Percentiles rank a stretch among this genome's conserved stretches.
phyloP scores from a whole-genome alignment of 37 sponge, comb jelly and placozoan species.

The Bolinopsis microptera region DNA sequence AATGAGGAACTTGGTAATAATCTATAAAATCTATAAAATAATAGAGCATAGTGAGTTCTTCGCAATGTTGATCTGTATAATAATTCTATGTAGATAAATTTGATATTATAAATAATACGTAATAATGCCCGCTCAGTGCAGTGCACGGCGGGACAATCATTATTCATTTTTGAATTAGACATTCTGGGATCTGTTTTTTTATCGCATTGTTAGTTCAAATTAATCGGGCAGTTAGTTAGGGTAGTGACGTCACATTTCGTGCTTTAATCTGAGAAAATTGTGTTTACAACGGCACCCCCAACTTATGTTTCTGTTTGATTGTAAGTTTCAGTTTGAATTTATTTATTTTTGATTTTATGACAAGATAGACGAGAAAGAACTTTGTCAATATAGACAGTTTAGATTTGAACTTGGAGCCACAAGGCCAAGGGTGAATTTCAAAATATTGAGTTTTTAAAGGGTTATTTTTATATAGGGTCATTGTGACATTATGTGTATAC shows the following conservation, averaged over 20 bases:
- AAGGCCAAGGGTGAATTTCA: no score
- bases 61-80: not conserved
- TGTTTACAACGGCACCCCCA: not conserved
- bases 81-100: not conserved
- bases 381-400: no score
- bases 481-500: no score
- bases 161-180: not conserved
- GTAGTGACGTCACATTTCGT: not conserved
- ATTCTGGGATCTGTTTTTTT: not conserved
- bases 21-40: no score
- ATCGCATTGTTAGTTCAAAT: not conserved
- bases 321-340: slow-evolving; percentile 28
- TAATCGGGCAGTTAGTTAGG: not conserved
- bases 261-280: not conserved
- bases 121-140: not conserved
- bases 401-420: no score
- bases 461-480: no score
- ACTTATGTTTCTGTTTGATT: slow-evolving; percentile 19
- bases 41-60: no score
- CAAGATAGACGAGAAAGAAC: no score
- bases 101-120: not conserved
- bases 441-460: no score
- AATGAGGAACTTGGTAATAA: no score
- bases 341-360: slow-evolving; percentile 31
- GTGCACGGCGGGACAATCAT: not conserved